Evolutionary conservation across 2,113 vertebrate genomes (phyloP).

Genomic region (Dromaius novaehollandiae): DNA sequence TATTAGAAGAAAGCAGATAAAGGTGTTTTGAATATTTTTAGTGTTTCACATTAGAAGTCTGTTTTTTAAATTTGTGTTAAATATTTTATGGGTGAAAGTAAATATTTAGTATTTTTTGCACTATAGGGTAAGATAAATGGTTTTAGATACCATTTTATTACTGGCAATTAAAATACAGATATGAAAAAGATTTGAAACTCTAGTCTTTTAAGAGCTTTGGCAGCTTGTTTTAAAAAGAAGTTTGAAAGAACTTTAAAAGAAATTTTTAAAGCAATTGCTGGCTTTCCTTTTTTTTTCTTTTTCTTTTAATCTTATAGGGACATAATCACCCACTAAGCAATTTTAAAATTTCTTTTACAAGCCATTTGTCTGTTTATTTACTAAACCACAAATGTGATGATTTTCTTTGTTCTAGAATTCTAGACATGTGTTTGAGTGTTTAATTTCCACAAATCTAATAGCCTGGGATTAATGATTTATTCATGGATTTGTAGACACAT

Average conservation of each 20-base stretch:
- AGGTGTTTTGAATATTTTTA: slow-evolving; percentile 8
- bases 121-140: background rate
- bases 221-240: background rate
- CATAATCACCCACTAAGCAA: background rate
- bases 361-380: background rate
- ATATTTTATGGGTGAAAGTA: background rate
- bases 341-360: background rate
- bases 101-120: background rate
- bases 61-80: background rate
- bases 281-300: background rate
- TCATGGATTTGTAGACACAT: slow-evolving; percentile 89
- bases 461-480: slow-evolving; percentile 46
- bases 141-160: background rate
- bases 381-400: background rate
- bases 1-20: background rate
- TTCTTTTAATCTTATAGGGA: background rate
- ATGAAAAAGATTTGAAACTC: background rate
- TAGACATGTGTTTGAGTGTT: background rate
- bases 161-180: background rate
- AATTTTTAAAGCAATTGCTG: background rate
- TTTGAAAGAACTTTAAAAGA: background rate
- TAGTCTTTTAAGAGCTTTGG: background rate
- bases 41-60: background rate
- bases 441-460: slow-evolving; percentile 1
- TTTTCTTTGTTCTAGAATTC: background rate